Percentiles rank a stretch among this genome's conserved stretches.
phyloP scores from a whole-genome alignment of 1,140 invertebrate species.

The Drosophila malerkotliana region DNA sequence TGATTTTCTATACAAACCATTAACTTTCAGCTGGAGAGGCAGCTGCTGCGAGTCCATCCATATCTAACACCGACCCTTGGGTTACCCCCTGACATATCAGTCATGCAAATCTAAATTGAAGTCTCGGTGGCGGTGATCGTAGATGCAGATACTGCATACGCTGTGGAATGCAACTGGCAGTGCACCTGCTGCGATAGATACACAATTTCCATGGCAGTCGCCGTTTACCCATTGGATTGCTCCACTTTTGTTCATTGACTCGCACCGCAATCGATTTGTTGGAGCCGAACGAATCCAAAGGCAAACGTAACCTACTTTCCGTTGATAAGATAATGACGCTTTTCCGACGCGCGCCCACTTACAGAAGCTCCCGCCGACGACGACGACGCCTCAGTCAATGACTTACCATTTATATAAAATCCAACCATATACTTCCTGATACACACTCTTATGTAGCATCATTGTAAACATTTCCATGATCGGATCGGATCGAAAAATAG shows the following conservation, averaged over 20 bases:
- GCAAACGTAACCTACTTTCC: slow-evolving; percentile 63
- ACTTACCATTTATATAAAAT: slow-evolving; percentile 20
- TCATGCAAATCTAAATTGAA: slow-evolving; percentile 26
- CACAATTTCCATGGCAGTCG: too few relatives aligned
- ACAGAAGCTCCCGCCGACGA: slow-evolving; percentile 41
- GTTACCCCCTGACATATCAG: slow-evolving; percentile 20
- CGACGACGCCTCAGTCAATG: slow-evolving; percentile 42
- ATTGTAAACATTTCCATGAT: slow-evolving; percentile 18
- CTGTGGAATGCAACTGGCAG: neutral
- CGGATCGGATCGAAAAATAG: slow-evolving; percentile 6
- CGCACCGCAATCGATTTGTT: slow-evolving; percentile 69
- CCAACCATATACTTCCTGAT: slow-evolving; percentile 4
- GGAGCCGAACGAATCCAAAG: slow-evolving; percentile 35
- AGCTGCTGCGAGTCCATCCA: slow-evolving; percentile 15
- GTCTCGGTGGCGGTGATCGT: slow-evolving; percentile 5
- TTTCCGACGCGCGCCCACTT: slow-evolving; percentile 53
- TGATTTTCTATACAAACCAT: neutral
- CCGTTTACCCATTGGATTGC: slow-evolving; percentile 33
- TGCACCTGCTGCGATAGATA: slow-evolving; percentile 7
- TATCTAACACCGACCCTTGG: slow-evolving; percentile 5
- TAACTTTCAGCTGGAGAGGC: neutral
- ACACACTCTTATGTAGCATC: neutral
- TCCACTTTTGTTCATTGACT: slow-evolving; percentile 55
- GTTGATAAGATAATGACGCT: slow-evolving; percentile 78
- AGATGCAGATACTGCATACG: slow-evolving; percentile 8